Evolutionary conservation across 1,140 invertebrate genomes (phyloP).

Genomic region (Spodoptera litura): DNA sequence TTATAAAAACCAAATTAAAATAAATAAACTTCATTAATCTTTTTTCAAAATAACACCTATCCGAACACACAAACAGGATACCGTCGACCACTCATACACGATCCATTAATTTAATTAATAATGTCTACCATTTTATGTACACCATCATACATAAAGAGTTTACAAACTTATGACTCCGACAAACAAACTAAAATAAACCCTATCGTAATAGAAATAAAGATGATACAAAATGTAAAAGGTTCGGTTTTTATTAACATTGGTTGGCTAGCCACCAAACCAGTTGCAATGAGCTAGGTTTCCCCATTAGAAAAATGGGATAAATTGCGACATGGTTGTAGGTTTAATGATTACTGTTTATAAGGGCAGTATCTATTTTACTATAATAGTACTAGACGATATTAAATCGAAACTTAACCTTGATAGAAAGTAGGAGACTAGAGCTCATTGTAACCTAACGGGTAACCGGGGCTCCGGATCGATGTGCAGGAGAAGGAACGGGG

Average conservation of each 20-base stretch:
- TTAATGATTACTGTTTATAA: conserved; percentile 13
- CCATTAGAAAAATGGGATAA: conserved; percentile 43
- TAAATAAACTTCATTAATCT: neutral
- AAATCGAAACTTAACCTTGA: too few species aligned
- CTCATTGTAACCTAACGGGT: too few species aligned
- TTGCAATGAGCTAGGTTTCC: conserved; percentile 36
- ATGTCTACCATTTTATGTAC: conserved; percentile 45
- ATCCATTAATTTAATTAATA: conserved; percentile 59
- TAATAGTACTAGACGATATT: neutral
- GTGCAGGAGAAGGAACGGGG: too few species aligned
- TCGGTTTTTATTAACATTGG: conserved; percentile 25
- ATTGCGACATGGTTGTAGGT: neutral
- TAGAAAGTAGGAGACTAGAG: too few species aligned
- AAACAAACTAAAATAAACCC: conserved; percentile 20
- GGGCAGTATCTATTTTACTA: neutral
- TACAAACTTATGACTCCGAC: conserved; percentile 5
- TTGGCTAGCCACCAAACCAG: conserved; percentile 49
- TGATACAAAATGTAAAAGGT: neutral
- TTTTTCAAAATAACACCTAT: neutral
- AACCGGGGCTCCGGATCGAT: too few species aligned
- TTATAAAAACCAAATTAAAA: too few species aligned
- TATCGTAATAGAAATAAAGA: neutral
- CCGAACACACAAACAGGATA: conserved; percentile 24
- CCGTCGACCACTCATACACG: conserved; percentile 14
- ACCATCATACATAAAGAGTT: conserved; percentile 42